Evolutionary conservation across 2,888 invertebrate species (phyloP), one percentile per base, ranked within the genome.

Genomic region (Molorchus minor): DNA sequence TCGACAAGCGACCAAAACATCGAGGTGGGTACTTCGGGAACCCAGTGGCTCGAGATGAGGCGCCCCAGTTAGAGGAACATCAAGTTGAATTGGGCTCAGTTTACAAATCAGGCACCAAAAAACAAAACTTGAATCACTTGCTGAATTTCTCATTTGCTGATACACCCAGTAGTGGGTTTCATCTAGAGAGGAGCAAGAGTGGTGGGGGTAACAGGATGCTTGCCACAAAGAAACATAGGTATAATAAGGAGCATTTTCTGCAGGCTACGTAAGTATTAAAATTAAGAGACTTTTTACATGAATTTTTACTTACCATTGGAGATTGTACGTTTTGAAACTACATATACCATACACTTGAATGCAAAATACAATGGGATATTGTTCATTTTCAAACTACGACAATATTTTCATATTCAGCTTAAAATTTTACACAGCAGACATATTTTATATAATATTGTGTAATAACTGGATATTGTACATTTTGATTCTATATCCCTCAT

Each of bases 241-340:
- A 93, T 81, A 94, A 93, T 80, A 96, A 96, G 82, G 96, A 97
- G 78, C 91, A 95, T 75, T 98, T 93, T 81, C 82, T 98, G 62
- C 94, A 97, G 82, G 96, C 96, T 58, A 95, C 95, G 95, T 96
- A 83, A 85, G 88, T 77, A n/a, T n/a, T n/a, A n/a, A n/a, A n/a
- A n/a, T n/a, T n/a, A n/a, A n/a, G n/a, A n/a, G n/a, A n/a, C n/a
- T n/a, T n/a, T n/a, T n/a, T n/a, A n/a, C n/a, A n/a, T n/a, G n/a
- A n/a, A n/a, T n/a, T n/a, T n/a, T n/a, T n/a, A n/a, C n/a, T n/a
- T n/a, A n/a, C n/a, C n/a, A n/a, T n/a, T n/a, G n/a, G n/a, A n/a
- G n/a, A n/a, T n/a, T n/a, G n/a, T n/a, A n/a, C n/a, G n/a, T n/a
- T n/a, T n/a, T n/a, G n/a, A n/a, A n/a, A n/a, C n/a, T n/a, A n/a